Base-by-base conservation (phyloP, 2,797 vertebrate genomes). In the Nyctalus aviator region DNA sequence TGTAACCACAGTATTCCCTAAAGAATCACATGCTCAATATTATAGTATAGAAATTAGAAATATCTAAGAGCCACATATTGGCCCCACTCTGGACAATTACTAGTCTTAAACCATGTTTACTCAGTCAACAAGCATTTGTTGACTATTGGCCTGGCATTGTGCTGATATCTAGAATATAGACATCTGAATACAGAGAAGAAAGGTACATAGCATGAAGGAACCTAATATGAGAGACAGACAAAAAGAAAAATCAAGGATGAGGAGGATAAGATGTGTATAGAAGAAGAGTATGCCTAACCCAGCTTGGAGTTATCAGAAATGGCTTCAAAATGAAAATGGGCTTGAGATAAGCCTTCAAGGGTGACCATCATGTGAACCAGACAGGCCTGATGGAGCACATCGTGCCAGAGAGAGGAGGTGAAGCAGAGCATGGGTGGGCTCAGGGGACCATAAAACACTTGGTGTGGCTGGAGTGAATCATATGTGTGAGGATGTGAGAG, bases 21-120 rank as follows among this genome's bases (percentile, higher is more conserved):
- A 48, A 90, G 35, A 79, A 44, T 27, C 25, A 25, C 12, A 37
- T n/a, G 41, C 20, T 66, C 32, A 77, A 53, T 81, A 53, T 25
- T 69, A 41, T 15, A 88, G 87, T 25, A 3, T 11, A 66, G 86
- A 94, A 90, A 64, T 76, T 48, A 87, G 27, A 88, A 32, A 75
- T 66, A 14, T 71, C 46, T 59, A 85, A 53, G 37, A 59, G 30
- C 7, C 18, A 84, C 13, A 55, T 23, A 64, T 21, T 76, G 12
- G 32, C 14, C n/a, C 66, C 20, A 13, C 53, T 53, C 25, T 88
- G 48, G n/a, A 50, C n/a, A 50, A 18, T 59, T 68, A 41, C 48
- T 78, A 35, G n/a, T 62, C 37, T 77, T 88, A 86, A 91, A 73
- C n/a, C 50, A 32, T 37, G 6, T 50, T 89, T 8, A 53, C 6